Percentiles rank a stretch among this genome's conserved stretches.
Conservation (phyloP, 2,797 vertebrate genomes). For the Gephyroberyx darwinii region DNA sequence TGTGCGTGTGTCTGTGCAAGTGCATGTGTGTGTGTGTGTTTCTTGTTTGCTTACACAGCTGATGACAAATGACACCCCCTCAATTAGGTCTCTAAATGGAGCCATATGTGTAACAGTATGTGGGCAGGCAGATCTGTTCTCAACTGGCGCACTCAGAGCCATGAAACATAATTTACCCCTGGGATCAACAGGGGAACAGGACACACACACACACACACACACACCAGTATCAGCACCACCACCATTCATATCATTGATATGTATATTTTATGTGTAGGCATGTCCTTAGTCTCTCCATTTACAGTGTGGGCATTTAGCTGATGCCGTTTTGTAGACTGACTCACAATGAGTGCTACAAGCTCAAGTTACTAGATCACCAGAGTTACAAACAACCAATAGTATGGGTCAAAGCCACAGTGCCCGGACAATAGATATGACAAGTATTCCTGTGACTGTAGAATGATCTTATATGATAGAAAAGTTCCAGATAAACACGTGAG, state of each 20-base stretch:
- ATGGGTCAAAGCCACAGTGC: neutral
- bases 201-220: constrained; percentile 30
- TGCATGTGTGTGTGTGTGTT: constrained; percentile 18
- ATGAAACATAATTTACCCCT: constrained; percentile 5
- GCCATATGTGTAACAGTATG: constrained; percentile 62
- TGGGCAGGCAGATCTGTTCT: constrained; percentile 28
- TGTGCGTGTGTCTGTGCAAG: constrained; percentile 10
- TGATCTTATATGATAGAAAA: no score
- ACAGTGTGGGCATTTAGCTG: no score
- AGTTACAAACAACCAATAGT: no score
- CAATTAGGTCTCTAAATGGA: constrained; percentile 63
- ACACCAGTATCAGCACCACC: neutral
- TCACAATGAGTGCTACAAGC: no score
- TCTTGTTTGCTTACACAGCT: constrained; percentile 41
- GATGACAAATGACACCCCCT: constrained; percentile 55
- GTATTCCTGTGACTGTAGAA: no score
- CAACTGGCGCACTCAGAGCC: neutral
- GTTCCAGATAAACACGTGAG: neutral
- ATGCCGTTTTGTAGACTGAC: no score
- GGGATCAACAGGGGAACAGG: neutral
- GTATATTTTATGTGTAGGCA: neutral
- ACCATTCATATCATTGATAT: neutral
- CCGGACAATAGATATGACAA: no score
- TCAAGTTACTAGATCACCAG: no score
- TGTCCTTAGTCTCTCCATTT: no score